A percentile compares a stretch with the other conserved stretches of the same genome.
These are phyloP conservation scores for Osmerus eperlanus DNA, from an alignment of 2,113 vertebrate genomes.

Conservation along the genomic window DNA sequence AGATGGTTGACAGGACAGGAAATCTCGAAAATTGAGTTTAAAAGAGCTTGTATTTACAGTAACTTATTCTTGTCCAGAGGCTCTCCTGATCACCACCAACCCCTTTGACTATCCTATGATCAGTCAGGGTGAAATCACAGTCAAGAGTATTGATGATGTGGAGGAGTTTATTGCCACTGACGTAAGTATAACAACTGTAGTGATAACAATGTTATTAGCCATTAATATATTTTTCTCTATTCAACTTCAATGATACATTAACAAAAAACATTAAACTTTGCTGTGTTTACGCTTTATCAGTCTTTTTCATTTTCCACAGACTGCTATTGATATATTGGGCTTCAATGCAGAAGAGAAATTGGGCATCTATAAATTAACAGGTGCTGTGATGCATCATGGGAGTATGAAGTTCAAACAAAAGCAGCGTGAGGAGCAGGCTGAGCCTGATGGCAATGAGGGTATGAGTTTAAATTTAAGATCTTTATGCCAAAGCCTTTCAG, in stretches of 20 bases:
- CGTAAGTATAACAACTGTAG: constrained; percentile 64
- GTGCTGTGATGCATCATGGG: constrained; percentile 87
- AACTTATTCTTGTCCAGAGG: constrained; percentile 50
- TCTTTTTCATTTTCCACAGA: constrained; percentile 40
- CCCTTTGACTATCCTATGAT: constrained; percentile 82
- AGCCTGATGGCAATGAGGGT: constrained; percentile 90
- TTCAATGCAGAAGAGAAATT: constrained; percentile 83
- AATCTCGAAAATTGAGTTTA: not conserved
- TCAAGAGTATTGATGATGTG: constrained; percentile 86
- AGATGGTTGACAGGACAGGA: not conserved
- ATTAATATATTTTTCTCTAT: not conserved
- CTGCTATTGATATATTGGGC: constrained; percentile 74
- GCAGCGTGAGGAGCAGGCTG: constrained; percentile 85
- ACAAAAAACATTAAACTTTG: not conserved
- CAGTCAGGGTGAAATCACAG: constrained; percentile 86
- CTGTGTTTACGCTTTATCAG: not conserved
- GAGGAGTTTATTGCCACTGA: constrained; percentile 90
- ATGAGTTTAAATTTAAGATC: constrained; percentile 10
- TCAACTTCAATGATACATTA: not conserved
- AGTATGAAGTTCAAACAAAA: constrained; percentile 95
- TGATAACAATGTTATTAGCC: not conserved
- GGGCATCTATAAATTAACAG: constrained; percentile 81
- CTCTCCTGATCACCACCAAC: constrained; percentile 85
- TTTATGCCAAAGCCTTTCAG: not conserved
- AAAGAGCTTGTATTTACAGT: too few relatives aligned